Conservation (phyloP, 2,797 vertebrate genomes). For the Notoglanidium macrostoma region DNA sequence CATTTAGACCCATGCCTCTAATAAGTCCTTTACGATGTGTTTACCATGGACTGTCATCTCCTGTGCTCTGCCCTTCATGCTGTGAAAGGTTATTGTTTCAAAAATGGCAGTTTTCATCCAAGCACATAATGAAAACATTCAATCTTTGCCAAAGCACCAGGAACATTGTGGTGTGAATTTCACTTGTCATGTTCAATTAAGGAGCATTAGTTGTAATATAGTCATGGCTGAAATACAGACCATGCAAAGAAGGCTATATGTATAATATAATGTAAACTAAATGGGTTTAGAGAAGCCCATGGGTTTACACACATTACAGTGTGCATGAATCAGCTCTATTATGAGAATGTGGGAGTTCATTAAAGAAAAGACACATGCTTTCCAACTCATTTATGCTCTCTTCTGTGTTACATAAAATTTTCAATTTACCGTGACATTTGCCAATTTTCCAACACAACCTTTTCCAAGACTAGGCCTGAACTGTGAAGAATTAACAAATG, state of each 20-base stretch:
- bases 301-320: background rate
- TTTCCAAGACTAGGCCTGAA: background rate
- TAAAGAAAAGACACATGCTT: background rate
- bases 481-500: background rate
- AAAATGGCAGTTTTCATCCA: background rate
- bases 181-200: background rate
- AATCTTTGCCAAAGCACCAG: background rate
- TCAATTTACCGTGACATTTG: background rate
- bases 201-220: background rate
- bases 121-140: conserved; percentile 15
- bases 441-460: background rate
- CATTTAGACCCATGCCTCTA: background rate
- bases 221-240: background rate
- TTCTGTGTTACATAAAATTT: background rate
- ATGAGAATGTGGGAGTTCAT: conserved; percentile 1
- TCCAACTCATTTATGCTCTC: background rate
- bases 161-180: conserved; percentile 2
- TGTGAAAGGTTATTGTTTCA: conserved; percentile 8
- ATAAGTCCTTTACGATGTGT: conserved; percentile 1
- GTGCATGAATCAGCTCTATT: background rate
- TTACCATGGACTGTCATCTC: conserved; percentile 11
- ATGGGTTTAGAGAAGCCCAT: background rate
- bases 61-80: background rate
- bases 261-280: background rate
- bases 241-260: background rate